Conservation (phyloP, 2,888 invertebrate species). For the Hetaerina titia region DNA sequence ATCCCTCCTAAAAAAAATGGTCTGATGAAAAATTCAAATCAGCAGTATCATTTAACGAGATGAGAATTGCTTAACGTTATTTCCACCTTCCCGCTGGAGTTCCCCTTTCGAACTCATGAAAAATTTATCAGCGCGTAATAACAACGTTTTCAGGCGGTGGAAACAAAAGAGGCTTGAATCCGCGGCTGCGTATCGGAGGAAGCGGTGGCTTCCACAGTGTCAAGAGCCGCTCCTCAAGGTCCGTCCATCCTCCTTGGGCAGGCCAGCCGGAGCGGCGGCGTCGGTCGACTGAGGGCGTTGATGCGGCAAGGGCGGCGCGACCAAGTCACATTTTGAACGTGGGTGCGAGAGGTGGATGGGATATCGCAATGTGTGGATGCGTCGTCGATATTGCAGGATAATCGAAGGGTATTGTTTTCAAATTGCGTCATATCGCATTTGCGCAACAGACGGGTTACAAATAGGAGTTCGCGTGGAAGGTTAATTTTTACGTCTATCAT, state of each 20-base stretch:
- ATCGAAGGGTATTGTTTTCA: too few species aligned
- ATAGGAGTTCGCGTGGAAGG: too few species aligned
- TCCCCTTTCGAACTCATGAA: neutral
- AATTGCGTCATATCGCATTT: too few species aligned
- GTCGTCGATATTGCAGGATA: too few species aligned
- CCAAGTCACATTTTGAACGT: too few species aligned
- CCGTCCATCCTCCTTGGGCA: neutral
- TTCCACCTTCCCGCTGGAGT: neutral
- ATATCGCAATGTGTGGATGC: too few species aligned
- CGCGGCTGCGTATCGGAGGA: neutral
- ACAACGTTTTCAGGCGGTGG: neutral
- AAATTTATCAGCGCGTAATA: neutral
- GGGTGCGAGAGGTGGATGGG: too few species aligned
- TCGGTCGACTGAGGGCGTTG: too few species aligned
- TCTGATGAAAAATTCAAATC: neutral
- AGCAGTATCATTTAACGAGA: neutral
- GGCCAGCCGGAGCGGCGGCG: too few species aligned
- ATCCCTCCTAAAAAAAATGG: neutral
- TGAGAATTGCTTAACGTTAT: neutral
- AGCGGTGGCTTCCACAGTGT: constrained; percentile 10
- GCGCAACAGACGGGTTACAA: too few species aligned
- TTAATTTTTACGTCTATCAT: too few species aligned
- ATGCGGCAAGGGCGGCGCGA: too few species aligned
- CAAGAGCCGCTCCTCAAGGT: neutral
- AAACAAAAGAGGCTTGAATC: neutral